Conservation (phyloP, 2,888 invertebrate species). For the Chrysomela aeneicollis region DNA sequence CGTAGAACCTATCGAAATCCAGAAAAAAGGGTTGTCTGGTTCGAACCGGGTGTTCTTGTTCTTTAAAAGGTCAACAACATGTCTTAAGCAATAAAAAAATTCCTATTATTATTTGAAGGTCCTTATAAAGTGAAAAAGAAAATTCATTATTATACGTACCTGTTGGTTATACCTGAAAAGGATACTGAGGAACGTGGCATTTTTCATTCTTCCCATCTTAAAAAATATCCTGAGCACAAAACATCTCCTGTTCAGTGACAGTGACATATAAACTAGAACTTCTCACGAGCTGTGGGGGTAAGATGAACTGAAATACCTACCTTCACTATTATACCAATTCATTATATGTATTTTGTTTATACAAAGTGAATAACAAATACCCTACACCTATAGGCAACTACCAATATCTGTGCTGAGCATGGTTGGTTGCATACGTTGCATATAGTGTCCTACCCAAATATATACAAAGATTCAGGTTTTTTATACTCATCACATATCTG, state of each 20-base stretch:
- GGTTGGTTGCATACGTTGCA: too few species aligned
- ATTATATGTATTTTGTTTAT: too few species aligned
- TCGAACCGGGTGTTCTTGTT: constrained; percentile 12
- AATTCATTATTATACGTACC: constrained; percentile 3
- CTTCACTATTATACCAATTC: background rate
- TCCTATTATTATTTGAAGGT: too few species aligned
- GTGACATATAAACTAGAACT: background rate
- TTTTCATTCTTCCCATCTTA: constrained; percentile 2
- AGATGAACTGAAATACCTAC: constrained; percentile 57
- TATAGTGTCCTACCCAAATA: too few species aligned
- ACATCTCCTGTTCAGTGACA: constrained; percentile 3
- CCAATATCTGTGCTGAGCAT: too few species aligned
- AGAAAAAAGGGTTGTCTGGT: background rate
- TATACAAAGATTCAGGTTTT: too few species aligned
- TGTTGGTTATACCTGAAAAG: background rate
- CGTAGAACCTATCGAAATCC: constrained; percentile 13
- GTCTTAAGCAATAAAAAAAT: constrained; percentile 22
- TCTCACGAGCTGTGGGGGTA: constrained; percentile 3
- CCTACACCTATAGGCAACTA: too few species aligned
- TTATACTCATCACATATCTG: too few species aligned
- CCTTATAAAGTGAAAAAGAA: constrained; percentile 12
- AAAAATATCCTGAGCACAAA: background rate
- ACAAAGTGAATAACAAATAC: too few species aligned
- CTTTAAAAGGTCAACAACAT: constrained; percentile 12
- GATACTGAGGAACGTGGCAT: constrained; percentile 1